Evolutionary conservation across 2,797 vertebrate species (phyloP), one percentile per base, ranked within the genome.

Genomic region (Intellagama lesueurii): DNA sequence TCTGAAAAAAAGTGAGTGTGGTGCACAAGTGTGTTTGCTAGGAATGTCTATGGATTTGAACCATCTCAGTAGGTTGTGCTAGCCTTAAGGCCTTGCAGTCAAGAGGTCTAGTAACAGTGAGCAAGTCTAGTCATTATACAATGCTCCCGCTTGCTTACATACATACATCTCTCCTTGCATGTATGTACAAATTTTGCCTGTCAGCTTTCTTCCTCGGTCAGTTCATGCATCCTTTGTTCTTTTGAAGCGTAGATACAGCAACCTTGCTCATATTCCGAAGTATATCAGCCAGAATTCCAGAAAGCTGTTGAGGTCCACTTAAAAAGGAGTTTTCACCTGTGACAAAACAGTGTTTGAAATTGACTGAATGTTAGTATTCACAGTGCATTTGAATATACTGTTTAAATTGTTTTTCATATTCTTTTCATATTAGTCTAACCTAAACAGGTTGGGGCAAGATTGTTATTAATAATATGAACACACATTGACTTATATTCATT

Each of bases 1-100:
- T 96, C 97, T 98, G 95, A 99, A 99, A 97, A 99, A 99, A 98
- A 98, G 99, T 99, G 97, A 97, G 97, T 95, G 81, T 52, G 35
- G n/a, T 80, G 81, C 90, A 35, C 40, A 81, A 68, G 1, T 87
- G 0, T 32, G 26, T 77, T 5, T 47, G 4, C 24, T 5, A 2
- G 76, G 64, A 35, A 72, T 26, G 26, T 14, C 32, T 40, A 4
- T 56, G 49, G 12, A 40, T 79, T 7, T 44, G 4, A 9, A 9
- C 19, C 35, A 56, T 32, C 35, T 78, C 1, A 56, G 4, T 69
- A 32, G 44, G 7, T 22, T 83, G 32, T 84, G 24, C 11, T 83
- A 7, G 3, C 44, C 24, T 83, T 88, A 28, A 69, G 64, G 16
- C 9, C 4, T 2, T 77, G 28, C 24, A 8, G 16, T 6, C 68